Conservation (phyloP, 2,888 invertebrate genomes). For the Entomobrya proxima region DNA sequence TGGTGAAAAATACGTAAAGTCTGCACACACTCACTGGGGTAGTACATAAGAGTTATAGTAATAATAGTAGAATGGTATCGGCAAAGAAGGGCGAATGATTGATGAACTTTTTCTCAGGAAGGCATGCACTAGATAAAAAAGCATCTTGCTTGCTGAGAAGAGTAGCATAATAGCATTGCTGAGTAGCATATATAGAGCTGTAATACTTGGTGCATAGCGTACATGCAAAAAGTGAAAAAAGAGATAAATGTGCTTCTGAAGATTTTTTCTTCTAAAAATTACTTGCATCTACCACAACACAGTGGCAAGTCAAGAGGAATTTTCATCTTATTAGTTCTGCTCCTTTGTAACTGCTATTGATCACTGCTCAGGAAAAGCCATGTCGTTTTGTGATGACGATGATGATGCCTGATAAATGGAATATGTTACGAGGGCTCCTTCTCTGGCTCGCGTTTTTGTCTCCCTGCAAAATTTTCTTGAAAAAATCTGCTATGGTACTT, state of each 20-base stretch:
- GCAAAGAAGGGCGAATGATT: conserved; percentile 55
- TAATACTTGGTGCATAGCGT: not conserved
- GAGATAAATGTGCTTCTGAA: conserved; percentile 13
- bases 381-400: conserved; percentile 23
- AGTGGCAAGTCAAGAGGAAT: conserved; percentile 53
- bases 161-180: not conserved
- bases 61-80: conserved; percentile 18
- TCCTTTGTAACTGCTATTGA: conserved; percentile 59
- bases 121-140: conserved; percentile 61
- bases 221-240: not conserved
- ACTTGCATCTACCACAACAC: conserved; percentile 10
- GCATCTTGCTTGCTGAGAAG: conserved; percentile 27
- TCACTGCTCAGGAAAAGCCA: conserved; percentile 22
- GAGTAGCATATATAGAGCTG: not conserved
- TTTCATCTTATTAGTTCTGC: conserved; percentile 63
- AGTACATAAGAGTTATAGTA: not conserved
- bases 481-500: conserved; percentile 36
- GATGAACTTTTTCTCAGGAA: conserved; percentile 62
- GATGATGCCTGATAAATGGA: conserved; percentile 14
- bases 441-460: not conserved
- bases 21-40: conserved; percentile 39
- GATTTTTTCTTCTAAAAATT: conserved; percentile 14
- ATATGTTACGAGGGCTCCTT: conserved; percentile 15
- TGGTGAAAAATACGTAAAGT: not conserved
- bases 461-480: conserved; percentile 13